Conservation (phyloP, 2,797 vertebrate genomes). For the Zalophus californianus region DNA sequence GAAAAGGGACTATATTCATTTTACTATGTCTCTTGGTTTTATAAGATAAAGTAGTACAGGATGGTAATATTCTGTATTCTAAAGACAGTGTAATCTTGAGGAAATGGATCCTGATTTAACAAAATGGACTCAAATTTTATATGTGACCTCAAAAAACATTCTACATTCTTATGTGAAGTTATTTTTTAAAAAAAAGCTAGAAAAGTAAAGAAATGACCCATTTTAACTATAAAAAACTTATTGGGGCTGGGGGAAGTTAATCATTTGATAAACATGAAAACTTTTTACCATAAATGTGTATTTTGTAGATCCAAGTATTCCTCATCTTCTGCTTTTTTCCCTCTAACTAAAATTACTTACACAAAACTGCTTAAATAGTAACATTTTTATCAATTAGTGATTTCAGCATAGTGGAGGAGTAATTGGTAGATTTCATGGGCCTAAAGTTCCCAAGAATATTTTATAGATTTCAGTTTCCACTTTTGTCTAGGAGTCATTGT, state of each 20-base stretch:
- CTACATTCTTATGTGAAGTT: neutral
- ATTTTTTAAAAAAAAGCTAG: neutral
- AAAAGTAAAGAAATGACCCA: neutral
- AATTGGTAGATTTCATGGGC: neutral
- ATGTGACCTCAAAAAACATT: slow-evolving; percentile 50
- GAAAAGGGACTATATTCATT: slow-evolving; percentile 48
- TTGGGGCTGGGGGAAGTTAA: neutral
- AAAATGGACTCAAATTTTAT: slow-evolving; percentile 72
- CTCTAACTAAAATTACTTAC: neutral
- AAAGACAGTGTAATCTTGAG: slow-evolving; percentile 70
- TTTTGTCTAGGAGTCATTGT: neutral
- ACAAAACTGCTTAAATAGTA: neutral
- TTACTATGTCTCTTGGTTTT: slow-evolving; percentile 57
- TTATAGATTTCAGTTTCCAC: neutral
- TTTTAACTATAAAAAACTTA: neutral
- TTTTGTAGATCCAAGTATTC: neutral
- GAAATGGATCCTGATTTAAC: slow-evolving; percentile 67
- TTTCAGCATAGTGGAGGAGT: neutral
- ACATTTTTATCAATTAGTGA: neutral
- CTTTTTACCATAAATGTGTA: neutral
- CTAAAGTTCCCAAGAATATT: neutral
- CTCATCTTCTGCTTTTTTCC: neutral
- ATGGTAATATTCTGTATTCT: slow-evolving; percentile 32
- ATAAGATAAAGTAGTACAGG: slow-evolving; percentile 40
- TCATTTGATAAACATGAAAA: neutral